Conservation (phyloP, 2,797 vertebrate species). For the Xerus rutilus region DNA sequence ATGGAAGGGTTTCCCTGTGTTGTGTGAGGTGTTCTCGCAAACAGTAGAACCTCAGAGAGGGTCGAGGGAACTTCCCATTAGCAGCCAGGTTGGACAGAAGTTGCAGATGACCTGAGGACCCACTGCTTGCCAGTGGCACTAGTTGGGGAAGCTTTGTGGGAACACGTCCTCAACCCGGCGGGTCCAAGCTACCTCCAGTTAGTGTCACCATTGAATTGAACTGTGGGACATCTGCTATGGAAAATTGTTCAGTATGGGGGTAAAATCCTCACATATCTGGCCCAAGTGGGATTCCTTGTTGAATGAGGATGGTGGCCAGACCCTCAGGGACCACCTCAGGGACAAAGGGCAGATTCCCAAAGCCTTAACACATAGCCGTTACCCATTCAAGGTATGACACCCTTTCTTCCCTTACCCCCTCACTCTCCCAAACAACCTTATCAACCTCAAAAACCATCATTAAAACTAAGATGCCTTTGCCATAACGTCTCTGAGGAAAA, state of each 20-base stretch:
- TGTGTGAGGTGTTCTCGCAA: background rate
- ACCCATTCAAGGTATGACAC: too few relatives aligned
- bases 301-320: too few relatives aligned
- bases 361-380: too few relatives aligned
- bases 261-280: background rate
- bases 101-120: background rate
- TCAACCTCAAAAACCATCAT: too few relatives aligned
- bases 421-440: too few relatives aligned
- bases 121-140: background rate
- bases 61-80: background rate
- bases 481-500: too few relatives aligned
- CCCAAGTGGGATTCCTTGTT: background rate
- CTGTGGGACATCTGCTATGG: background rate
- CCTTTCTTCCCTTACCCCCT: too few relatives aligned
- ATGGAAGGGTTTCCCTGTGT: background rate
- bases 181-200: background rate
- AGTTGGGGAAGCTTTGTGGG: background rate
- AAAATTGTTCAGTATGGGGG: background rate
- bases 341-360: too few relatives aligned
- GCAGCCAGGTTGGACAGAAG: background rate
- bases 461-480: too few relatives aligned
- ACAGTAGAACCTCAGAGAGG: background rate
- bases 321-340: too few relatives aligned
- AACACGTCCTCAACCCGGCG: background rate
- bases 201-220: background rate